These are phyloP conservation scores for Nematopogon swammerdamellus DNA, from an alignment of 2,888 invertebrate genomes.

Conservation along the genomic window DNA sequence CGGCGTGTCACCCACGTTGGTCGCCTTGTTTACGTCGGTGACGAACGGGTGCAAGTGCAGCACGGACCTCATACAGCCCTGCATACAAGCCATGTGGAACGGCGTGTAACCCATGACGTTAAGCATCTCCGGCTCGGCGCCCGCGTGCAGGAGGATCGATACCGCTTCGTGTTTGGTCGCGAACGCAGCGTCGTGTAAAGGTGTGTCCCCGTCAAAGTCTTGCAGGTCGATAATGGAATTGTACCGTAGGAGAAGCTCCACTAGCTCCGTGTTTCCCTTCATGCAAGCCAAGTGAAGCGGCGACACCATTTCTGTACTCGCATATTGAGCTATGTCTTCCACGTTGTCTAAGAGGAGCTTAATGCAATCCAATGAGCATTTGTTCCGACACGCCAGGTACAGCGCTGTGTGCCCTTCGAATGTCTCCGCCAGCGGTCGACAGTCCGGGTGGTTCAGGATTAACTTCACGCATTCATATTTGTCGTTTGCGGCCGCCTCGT, in stretches of 20 bases:
- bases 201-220: constrained; percentile 49
- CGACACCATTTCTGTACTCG: constrained; percentile 43
- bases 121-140: constrained; percentile 34
- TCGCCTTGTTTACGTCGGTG: constrained; percentile 30
- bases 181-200: constrained; percentile 42
- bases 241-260: constrained; percentile 34
- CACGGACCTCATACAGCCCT: constrained; percentile 30
- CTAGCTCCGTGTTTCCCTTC: constrained; percentile 34
- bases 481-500: constrained; percentile 46
- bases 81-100: constrained; percentile 42
- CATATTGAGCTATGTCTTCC: constrained; percentile 37
- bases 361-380: constrained; percentile 29
- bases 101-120: constrained; percentile 37
- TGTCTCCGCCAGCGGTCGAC: constrained; percentile 33
- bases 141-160: constrained; percentile 32
- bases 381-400: constrained; percentile 37
- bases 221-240: constrained; percentile 38
- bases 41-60: constrained; percentile 30
- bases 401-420: constrained; percentile 49
- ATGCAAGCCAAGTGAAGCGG: constrained; percentile 39
- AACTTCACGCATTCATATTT: constrained; percentile 31
- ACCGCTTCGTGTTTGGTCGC: constrained; percentile 25
- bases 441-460: constrained; percentile 30
- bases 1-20: constrained; percentile 30
- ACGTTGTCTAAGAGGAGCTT: constrained; percentile 30